A percentile compares a stretch with the other conserved stretches of the same genome.
These are phyloP conservation scores for Saccopteryx leptura DNA, from an alignment of 2,113 vertebrate genomes.

Conservation along the genomic window DNA sequence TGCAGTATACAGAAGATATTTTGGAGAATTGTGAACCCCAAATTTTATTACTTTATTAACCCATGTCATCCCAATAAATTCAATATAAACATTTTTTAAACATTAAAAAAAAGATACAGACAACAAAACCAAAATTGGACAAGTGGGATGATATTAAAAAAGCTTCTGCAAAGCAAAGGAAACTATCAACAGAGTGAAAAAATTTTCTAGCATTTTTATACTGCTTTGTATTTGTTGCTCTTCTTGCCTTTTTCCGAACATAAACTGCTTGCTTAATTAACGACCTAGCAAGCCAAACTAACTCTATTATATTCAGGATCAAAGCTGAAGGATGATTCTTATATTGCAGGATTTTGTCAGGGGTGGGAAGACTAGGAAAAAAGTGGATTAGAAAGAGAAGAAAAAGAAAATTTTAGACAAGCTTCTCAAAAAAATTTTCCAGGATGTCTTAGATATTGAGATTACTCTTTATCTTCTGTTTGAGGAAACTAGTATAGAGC, in stretches of 20 bases:
- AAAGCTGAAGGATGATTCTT: not conserved
- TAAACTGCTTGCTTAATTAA: not conserved
- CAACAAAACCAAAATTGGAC: not conserved
- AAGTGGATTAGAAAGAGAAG: not conserved
- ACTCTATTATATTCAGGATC: not conserved
- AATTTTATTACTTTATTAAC: no score
- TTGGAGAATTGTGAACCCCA: no score
- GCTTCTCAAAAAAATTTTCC: not conserved
- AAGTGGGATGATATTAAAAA: not conserved
- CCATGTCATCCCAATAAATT: no score
- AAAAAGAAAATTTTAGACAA: not conserved
- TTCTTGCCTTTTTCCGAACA: not conserved
- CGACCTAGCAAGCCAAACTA: not conserved
- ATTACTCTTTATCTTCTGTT: not conserved
- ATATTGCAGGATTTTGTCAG: not conserved
- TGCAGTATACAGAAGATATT: no score
- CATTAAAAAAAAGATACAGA: not conserved
- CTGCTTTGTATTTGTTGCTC: not conserved
- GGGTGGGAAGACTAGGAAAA: not conserved
- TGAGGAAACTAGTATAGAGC: not conserved
- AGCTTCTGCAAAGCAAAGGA: not conserved
- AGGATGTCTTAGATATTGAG: not conserved
- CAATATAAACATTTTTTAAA: no score
- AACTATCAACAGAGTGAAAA: not conserved
- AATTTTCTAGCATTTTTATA: not conserved